Evolutionary conservation across 1,140 invertebrate species (phyloP), one percentile per base, ranked within the genome.

Genomic region (Philopotamus ludificatus): DNA sequence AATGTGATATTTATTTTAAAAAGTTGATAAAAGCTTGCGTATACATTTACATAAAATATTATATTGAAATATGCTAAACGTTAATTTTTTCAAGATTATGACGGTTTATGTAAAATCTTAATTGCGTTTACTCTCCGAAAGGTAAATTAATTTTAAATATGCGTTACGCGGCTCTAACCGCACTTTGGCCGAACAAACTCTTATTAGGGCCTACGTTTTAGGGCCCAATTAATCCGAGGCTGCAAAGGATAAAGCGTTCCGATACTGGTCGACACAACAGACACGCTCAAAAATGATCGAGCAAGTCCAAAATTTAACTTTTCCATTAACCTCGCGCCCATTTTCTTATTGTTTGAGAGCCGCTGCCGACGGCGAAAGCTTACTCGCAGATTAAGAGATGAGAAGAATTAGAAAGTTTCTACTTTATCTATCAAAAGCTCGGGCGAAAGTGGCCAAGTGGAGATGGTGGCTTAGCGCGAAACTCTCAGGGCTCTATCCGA

Each of bases 301-400:
- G 23, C 50, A 22, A 53, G 22, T 25, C 23, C 54, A 18, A 60
- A 58, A 60, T 60, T 60, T 18, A 60, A 60, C 57, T 60, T 60
- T 60, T 60, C 42, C 57, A 60, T 60, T 60, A 60, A 44, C 57
- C 22, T 21, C 53, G 18, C 47, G 47, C 47, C 10, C 22, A 16
- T 15, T 16, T 47, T 47, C 57, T 60, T 60, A 60, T 60, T 60
- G 57, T 60, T 60, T 47, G 42, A 34, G 21, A 60, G 57, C 42
- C 20, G 7, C 22, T 25, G 23, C 57, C 28, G 22, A 54, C 51
- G 57, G 57, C 57, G 47, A 55, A 49, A 50, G 44, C 57, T 66
- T 66, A 66, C 65, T 60, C 58, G 34, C 53, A 54, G 65, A 66
- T 66, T 66, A 66, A 61, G 65, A 60, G 58, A 61, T 66, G 39